These are phyloP conservation scores for Megastigmus dorsalis DNA, from an alignment of 2,888 invertebrate species.

Conservation along the genomic window DNA sequence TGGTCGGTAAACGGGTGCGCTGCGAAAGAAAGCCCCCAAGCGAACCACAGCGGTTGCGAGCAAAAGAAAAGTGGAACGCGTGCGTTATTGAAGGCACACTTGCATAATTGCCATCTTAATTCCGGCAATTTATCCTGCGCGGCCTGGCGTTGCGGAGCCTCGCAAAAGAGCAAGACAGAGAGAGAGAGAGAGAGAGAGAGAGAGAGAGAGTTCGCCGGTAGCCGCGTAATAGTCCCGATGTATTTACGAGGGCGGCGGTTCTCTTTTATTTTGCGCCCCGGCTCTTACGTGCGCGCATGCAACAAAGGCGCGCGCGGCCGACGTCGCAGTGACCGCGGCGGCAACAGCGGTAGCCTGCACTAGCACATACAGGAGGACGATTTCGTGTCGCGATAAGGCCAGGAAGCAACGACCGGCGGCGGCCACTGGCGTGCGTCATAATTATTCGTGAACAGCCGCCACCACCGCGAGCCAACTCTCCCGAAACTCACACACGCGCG, in stretches of 20 bases:
- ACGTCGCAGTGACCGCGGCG: background rate
- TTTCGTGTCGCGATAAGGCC: slow-evolving; percentile 57
- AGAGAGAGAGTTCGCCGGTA: background rate
- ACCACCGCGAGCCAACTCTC: too few species aligned
- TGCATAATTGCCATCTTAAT: slow-evolving; percentile 50
- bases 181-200: background rate
- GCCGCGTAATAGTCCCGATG: slow-evolving; percentile 27
- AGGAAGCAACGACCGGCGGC: slow-evolving; percentile 56
- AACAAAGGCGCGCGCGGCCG: background rate
- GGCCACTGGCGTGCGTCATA: slow-evolving; percentile 67
- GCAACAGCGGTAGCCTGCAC: background rate
- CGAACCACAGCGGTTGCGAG: too few species aligned
- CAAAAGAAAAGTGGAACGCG: background rate
- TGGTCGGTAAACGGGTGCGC: too few species aligned
- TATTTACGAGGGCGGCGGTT: slow-evolving; percentile 42
- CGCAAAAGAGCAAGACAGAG: background rate
- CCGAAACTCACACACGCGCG: too few species aligned
- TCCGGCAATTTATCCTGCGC: slow-evolving; percentile 39
- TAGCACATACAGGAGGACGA: slow-evolving; percentile 42
- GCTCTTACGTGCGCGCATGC: slow-evolving; percentile 27
- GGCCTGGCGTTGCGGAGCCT: too few species aligned
- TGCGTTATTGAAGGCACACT: slow-evolving; percentile 17
- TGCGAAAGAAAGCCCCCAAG: too few species aligned
- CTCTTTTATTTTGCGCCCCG: slow-evolving; percentile 36
- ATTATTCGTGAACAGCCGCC: slow-evolving; percentile 68